A percentile compares a stretch with the other conserved stretches of the same genome.
These are phyloP conservation scores for Anaspis maculata DNA, from an alignment of 2,888 invertebrate genomes.

Conservation along the genomic window DNA sequence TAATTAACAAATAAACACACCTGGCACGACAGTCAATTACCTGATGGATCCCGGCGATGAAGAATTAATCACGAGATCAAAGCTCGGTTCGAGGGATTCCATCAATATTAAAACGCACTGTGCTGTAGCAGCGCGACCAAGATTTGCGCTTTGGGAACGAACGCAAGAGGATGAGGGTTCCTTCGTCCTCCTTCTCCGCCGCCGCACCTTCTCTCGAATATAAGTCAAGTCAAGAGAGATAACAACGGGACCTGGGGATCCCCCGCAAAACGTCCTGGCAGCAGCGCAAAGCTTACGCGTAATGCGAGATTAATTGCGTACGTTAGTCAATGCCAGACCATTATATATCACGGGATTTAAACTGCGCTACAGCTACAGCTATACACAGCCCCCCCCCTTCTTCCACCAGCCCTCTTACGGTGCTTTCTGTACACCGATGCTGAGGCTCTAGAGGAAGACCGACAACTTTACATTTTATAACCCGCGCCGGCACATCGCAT, in stretches of 20 bases:
- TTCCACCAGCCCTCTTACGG: no score
- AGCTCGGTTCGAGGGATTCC: slow-evolving; percentile 3
- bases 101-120: slow-evolving; percentile 11
- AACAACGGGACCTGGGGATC: slow-evolving; percentile 9
- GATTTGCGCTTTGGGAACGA: no score
- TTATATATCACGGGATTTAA: slow-evolving; percentile 35
- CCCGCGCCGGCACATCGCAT: no score
- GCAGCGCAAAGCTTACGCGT: slow-evolving; percentile 24
- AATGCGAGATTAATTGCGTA: slow-evolving; percentile 37
- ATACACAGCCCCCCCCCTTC: no score
- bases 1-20: no score
- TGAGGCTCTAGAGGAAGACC: no score
- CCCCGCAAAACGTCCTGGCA: slow-evolving; percentile 12
- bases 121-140: no score
- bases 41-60: slow-evolving; percentile 10
- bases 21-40: slow-evolving; percentile 10
- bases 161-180: slow-evolving; percentile 3
- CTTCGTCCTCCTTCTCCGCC: slow-evolving; percentile 4
- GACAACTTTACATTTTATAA: no score
- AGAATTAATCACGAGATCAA: no score
- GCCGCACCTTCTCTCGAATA: no score
- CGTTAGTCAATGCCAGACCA: slow-evolving; percentile 36
- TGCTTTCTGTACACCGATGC: no score
- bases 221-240: slow-evolving; percentile 8
- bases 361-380: no score